These are phyloP conservation scores for Sandelia bainsii DNA, from an alignment of 2,797 vertebrate species.

Conservation along the genomic window DNA sequence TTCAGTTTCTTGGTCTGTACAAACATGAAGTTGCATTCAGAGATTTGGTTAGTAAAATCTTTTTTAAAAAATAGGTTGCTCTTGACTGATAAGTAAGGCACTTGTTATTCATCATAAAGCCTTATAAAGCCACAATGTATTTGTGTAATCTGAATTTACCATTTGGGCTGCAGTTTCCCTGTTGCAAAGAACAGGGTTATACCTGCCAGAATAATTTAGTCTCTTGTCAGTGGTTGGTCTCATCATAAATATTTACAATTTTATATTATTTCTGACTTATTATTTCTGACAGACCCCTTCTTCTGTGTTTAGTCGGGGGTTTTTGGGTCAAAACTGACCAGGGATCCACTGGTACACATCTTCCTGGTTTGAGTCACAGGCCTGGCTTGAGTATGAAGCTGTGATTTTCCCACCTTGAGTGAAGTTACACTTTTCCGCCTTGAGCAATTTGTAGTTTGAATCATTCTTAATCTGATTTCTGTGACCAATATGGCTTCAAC, in stretches of 20 bases:
- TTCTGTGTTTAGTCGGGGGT: neutral
- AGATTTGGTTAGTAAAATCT: conserved; percentile 29
- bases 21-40: conserved; percentile 40
- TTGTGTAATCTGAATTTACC: conserved; percentile 3
- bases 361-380: neutral
- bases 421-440: neutral
- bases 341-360: neutral
- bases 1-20: conserved; percentile 36
- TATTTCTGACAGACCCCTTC: too few species aligned
- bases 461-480: neutral
- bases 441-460: neutral
- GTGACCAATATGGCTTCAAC: neutral
- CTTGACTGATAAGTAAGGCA: neutral
- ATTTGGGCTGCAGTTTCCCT: neutral
- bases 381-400: neutral
- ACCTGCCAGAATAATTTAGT: conserved; percentile 1
- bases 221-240: neutral
- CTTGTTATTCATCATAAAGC: neutral
- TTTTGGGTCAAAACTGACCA: too few species aligned
- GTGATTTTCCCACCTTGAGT: neutral
- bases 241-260: too few species aligned
- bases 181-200: neutral
- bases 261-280: neutral
- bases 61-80: neutral
- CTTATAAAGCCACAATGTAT: neutral